A percentile compares a stretch with the other conserved stretches of the same genome.
Evolutionary conservation across 2,888 invertebrate species (phyloP).

Genomic region (Eumacrocentrus americanus): DNA sequence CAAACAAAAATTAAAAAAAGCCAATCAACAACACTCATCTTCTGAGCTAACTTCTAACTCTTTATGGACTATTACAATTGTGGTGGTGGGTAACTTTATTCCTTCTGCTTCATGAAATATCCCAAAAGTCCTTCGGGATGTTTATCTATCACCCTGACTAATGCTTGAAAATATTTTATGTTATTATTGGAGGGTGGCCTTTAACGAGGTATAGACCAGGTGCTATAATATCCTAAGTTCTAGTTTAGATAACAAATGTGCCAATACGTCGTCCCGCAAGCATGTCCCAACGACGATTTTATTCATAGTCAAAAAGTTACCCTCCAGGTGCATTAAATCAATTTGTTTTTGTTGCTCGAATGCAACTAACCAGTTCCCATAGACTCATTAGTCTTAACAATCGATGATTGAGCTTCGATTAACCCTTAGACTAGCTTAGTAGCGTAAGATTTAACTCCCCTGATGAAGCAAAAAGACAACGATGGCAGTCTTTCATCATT

Average conservation of each 20-base stretch:
- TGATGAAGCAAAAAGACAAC: constrained; percentile 1
- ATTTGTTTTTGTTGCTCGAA: neutral
- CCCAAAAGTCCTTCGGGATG: constrained; percentile 7
- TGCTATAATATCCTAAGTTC: constrained; percentile 22
- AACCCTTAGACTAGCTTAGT: neutral
- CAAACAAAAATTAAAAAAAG: constrained; percentile 39
- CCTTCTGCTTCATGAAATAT: constrained; percentile 1
- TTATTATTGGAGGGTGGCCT: constrained; percentile 55
- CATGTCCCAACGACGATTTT: constrained; percentile 16
- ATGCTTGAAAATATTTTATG: constrained; percentile 34
- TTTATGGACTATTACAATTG: constrained; percentile 47
- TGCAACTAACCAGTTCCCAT: neutral
- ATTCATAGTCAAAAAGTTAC: constrained; percentile 8
- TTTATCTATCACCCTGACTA: neutral
- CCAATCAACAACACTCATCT: constrained; percentile 44
- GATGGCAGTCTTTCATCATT: neutral
- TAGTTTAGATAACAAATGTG: neutral
- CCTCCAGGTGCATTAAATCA: neutral
- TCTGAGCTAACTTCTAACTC: constrained; percentile 44
- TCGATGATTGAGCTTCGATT: neutral
- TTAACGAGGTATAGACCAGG: constrained; percentile 26
- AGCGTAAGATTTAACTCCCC: constrained; percentile 1
- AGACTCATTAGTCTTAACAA: neutral
- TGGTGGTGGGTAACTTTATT: constrained; percentile 50
- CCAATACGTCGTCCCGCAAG: neutral